Conservation (phyloP, 2,797 vertebrate species). For the Enteromius viviparus region DNA sequence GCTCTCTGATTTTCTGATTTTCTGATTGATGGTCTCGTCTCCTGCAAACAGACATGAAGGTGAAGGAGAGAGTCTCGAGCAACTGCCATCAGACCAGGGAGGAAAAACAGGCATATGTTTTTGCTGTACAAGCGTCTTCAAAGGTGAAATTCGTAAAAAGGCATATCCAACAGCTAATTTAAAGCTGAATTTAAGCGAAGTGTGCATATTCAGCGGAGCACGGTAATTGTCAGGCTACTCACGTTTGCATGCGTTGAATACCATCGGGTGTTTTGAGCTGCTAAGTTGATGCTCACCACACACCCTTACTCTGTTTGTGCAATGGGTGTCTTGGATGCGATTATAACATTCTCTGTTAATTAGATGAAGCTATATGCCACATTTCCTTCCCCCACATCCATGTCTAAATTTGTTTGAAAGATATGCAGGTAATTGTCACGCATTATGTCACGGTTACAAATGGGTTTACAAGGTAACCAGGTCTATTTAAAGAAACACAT, state of each 20-base stretch:
- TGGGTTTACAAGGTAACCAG: conserved; percentile 42
- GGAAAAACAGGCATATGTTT: not conserved
- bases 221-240: conserved; percentile 9
- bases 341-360: conserved; percentile 55
- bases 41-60: conserved; percentile 11
- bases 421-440: conserved; percentile 44
- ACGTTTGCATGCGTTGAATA: conserved; percentile 19
- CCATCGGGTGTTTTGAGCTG: conserved; percentile 15
- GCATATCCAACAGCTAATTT: not conserved
- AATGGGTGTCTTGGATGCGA: conserved; percentile 43
- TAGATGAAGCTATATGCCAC: conserved; percentile 49
- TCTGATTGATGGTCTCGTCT: conserved; percentile 32
- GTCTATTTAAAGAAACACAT: conserved; percentile 47
- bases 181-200: conserved; percentile 27
- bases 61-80: conserved; percentile 1
- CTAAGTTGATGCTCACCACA: conserved; percentile 6
- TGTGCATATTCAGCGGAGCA: not conserved
- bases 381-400: conserved; percentile 23
- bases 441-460: conserved; percentile 33
- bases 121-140: not conserved
- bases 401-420: conserved; percentile 43
- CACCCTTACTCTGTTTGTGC: conserved; percentile 16
- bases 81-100: conserved; percentile 2
- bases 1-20: conserved; percentile 31
- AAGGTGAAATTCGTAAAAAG: conserved; percentile 1